Evolutionary conservation across 1,140 invertebrate species (phyloP).

Genomic region (Drosophila pallidifrons): DNA sequence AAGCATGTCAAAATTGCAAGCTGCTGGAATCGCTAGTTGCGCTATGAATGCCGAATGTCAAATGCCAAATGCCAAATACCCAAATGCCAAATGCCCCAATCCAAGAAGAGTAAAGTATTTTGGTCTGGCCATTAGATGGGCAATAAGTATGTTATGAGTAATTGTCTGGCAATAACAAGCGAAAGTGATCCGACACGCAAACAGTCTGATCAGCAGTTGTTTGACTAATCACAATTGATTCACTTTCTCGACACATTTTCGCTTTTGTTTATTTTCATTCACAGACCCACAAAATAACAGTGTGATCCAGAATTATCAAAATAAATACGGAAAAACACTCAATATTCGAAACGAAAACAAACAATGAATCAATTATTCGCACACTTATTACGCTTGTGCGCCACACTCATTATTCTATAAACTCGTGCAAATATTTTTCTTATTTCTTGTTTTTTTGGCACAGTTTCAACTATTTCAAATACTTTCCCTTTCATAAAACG

Average conservation of each 20-base stretch:
- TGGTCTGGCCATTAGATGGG: not conserved
- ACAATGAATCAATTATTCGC: constrained; percentile 28
- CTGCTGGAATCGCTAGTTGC: constrained; percentile 62
- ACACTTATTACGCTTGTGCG: constrained; percentile 10
- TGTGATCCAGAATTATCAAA: constrained; percentile 14
- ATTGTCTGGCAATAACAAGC: not conserved
- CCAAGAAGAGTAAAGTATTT: not conserved
- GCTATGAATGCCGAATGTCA: constrained; percentile 70
- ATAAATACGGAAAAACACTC: constrained; percentile 14
- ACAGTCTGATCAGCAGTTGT: constrained; percentile 18
- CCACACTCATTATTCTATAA: constrained; percentile 5
- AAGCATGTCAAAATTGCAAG: constrained; percentile 76
- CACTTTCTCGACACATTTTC: not conserved
- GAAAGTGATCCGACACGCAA: constrained; percentile 8
- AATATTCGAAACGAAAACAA: constrained; percentile 29
- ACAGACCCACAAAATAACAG: not conserved
- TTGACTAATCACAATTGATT: constrained; percentile 1
- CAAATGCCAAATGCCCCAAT: constrained; percentile 22
- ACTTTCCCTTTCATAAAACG: constrained; percentile 12
- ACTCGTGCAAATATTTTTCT: constrained; percentile 15
- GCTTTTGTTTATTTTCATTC: not conserved
- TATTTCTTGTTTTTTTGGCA: constrained; percentile 6
- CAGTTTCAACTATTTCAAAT: constrained; percentile 26
- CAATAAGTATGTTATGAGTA: no score
- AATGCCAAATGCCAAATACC: constrained; percentile 28